Conservation (phyloP, 1,140 invertebrate species). For the Tetramorium parvispinum region DNA sequence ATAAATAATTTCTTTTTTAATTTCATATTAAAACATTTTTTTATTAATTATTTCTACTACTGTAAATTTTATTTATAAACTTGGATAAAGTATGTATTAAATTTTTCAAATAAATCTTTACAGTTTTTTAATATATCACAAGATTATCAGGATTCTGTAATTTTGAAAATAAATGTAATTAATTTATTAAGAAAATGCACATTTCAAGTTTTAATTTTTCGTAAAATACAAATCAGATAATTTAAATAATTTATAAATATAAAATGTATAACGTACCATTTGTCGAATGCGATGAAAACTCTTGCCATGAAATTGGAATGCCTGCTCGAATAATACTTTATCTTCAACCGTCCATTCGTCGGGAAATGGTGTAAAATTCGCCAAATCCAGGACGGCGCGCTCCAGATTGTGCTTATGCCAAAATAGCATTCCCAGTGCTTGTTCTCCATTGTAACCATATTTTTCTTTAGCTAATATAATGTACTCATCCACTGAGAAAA, state of each 20-base stretch:
- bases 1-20: neutral
- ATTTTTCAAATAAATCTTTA: neutral
- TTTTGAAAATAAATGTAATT: neutral
- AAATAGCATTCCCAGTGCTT: constrained; percentile 98
- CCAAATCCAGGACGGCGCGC: constrained; percentile 95
- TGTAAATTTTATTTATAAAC: neutral
- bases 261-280: constrained; percentile 91
- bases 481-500: constrained; percentile 95
- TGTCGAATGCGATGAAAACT: constrained; percentile 98
- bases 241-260: constrained; percentile 14
- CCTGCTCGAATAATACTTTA: constrained; percentile 99
- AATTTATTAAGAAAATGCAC: neutral
- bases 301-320: constrained; percentile 99
- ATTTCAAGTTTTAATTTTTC: neutral
- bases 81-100: neutral
- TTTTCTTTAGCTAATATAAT: constrained; percentile 98
- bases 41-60: neutral
- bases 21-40: constrained; percentile 1
- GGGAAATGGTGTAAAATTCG: constrained; percentile 98
- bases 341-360: constrained; percentile 99
- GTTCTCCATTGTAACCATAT: constrained; percentile 98
- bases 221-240: neutral
- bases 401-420: constrained; percentile 99
- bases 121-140: neutral
- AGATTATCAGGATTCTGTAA: neutral